Evolutionary conservation across 2,113 vertebrate genomes (phyloP).

Genomic region (Phalacrocorax pelagicus): DNA sequence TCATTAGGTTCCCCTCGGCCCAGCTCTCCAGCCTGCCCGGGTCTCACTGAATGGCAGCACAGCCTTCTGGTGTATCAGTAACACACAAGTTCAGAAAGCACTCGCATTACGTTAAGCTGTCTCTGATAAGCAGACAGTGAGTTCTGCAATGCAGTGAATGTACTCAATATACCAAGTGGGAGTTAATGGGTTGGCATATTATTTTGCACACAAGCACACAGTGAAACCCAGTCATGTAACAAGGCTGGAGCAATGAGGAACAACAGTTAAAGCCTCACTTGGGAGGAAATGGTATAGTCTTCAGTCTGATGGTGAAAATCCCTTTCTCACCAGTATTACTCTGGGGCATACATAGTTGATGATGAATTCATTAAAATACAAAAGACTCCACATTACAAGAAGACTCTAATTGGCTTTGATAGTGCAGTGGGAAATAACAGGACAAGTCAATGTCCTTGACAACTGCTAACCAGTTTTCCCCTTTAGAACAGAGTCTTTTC

Average conservation of each 20-base stretch:
- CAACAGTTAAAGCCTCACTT: not conserved
- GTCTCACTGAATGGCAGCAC: no score
- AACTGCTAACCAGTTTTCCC: not conserved
- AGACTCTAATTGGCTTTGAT: not conserved
- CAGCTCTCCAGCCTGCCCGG: no score
- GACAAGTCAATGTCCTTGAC: not conserved
- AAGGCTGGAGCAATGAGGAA: not conserved
- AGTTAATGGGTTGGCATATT: not conserved
- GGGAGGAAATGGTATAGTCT: not conserved
- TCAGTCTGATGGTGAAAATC: not conserved
- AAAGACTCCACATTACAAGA: not conserved
- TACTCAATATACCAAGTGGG: not conserved
- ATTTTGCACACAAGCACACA: not conserved
- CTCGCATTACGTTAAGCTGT: not conserved
- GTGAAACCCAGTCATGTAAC: not conserved
- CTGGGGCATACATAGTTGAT: not conserved
- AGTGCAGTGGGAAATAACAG: not conserved
- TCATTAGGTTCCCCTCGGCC: no score
- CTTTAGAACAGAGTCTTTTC: not conserved
- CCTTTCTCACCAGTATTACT: not conserved
- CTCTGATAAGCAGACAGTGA: not conserved
- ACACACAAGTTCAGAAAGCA: not conserved
- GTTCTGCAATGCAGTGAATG: not conserved
- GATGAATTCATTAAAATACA: conserved; percentile 23
- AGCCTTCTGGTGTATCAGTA: not conserved